Evolutionary conservation across 2,113 vertebrate genomes (phyloP), one percentile per base, ranked within the genome.

Genomic region (Okapia johnstoni): DNA sequence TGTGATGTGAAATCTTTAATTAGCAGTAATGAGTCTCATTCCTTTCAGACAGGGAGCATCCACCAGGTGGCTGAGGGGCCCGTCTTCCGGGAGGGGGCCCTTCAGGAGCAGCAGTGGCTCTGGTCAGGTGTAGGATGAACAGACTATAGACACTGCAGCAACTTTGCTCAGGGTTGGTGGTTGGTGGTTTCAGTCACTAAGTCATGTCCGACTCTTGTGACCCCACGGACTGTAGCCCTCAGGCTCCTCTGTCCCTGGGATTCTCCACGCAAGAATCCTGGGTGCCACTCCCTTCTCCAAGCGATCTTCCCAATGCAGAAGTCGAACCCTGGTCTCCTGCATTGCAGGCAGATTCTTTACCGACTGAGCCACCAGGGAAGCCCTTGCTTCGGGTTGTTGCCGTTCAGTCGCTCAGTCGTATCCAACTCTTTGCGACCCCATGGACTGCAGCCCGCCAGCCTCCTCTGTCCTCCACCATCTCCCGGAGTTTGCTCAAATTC

Each of bases 171-270:
- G 46, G 43, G 58, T 25, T 70, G 66, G 66, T 46, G 46, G 46
- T 46, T 52, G 52, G 2, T 76, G 36, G n/a, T 23, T 76, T 43
- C 70, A 76, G 70, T 76, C 1, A 0, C 1, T 76, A 9, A 76
- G 70, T 3, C 11, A 6, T 26, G 36, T 76, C 36, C 3, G 3
- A 76, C 36, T 43, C 21, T 25, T 43, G 11, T 76, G 36, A 76
- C 6, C 36, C 70, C 23, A 25, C 0, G 6, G 1, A 4, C 70
- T 14, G 12, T 40, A 43, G 36, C 70, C 19, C 2, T 0, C 5
- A 25, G 70, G 23, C 23, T 76, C 70, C 36, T 76, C 70, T 76
- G 70, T 76, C 3, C n/a, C 36, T 23, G 19, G 19, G 66, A 70
- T 70, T 70, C 66, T 23, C n/a, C 66, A 70, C 19, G 11, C 66